phyloP scores from a whole-genome alignment of 1,140 invertebrate genomes.

The Aphis gossypii region DNA sequence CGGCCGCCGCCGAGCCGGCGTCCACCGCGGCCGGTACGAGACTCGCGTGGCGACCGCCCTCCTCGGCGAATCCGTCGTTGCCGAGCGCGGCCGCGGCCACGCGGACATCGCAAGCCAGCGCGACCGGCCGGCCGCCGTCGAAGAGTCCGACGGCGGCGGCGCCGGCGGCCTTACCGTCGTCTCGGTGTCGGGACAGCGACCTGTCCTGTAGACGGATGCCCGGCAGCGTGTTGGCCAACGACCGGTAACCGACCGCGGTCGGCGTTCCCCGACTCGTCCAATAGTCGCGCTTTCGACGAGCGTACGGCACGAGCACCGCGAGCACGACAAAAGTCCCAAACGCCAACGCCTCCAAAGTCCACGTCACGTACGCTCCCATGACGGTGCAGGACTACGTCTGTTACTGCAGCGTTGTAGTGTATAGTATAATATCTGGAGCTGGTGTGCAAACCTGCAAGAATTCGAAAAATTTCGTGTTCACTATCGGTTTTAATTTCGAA shows the following conservation, averaged over 20 bases:
- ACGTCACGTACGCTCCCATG: neutral
- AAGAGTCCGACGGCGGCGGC: neutral
- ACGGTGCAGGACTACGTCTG: neutral
- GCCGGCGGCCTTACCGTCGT: neutral
- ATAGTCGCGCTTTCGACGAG: neutral
- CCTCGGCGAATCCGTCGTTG: conserved; percentile 34
- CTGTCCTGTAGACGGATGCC: neutral
- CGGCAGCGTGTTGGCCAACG: neutral
- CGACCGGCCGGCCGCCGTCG: neutral
- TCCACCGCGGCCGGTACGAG: neutral
- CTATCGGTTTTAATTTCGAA: neutral
- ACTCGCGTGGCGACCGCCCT: neutral
- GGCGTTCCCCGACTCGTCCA: neutral
- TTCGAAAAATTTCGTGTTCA: neutral
- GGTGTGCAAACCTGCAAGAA: neutral
- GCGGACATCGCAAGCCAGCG: neutral
- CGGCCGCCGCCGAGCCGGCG: neutral
- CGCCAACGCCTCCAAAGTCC: neutral
- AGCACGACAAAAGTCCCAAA: neutral
- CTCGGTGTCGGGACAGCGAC: neutral
- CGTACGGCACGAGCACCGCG: neutral
- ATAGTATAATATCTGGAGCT: neutral
- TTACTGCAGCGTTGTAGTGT: neutral
- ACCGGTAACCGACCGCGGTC: neutral
- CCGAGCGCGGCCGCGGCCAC: neutral